Base-by-base conservation (phyloP, 2,888 invertebrate species). In the Leptarthrus brevirostris region DNA sequence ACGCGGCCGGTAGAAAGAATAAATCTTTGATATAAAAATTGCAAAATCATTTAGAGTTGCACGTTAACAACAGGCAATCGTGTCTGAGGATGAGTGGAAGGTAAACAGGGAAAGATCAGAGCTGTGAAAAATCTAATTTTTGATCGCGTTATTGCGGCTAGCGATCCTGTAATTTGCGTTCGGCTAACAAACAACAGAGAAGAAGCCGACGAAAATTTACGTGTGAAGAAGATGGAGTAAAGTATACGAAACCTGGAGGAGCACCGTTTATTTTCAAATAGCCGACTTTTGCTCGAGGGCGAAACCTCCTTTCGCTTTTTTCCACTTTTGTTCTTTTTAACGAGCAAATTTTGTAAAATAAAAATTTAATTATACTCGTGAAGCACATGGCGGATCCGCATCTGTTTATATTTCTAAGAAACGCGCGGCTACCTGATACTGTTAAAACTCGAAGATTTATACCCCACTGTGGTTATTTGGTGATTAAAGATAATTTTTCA, bases 81-180 rank as follows among this genome's bases (percentile, higher is more conserved):
- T 56, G 70, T 54, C 53, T 40, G 70, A 58, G 18, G 18, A 58
- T 53, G 34, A 40, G 53, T 22, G 52, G 52, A 70, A 70, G 70
- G 53, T 71, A 71, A 71, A 54, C 70, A 71, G 53, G 40, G 36
- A 6, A 10, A 20, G 53, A 71, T 36, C 54, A 22, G 54, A 76
- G 76, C 76, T 76, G 76, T 76, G 76, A 76, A 76, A 76, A 74
- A 76, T 76, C 76, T 74, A 76, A 76, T 76, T 76, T 76, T 76
- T 76, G 76, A 76, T 76, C 76, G 73, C 76, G 72, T 76, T 76
- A 76, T 76, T 76, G 74, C 76, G 76, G 76, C 76, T 66, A 76
- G 74, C 66, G 73, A 76, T 76, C 76, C 76, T 76, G 74, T 76
- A 76, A 76, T 76, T 76, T 76, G 76, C 70, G 56, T 54, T 56